Evolutionary conservation across 2,113 vertebrate species (phyloP).

Genomic region (Cettia cetti): DNA sequence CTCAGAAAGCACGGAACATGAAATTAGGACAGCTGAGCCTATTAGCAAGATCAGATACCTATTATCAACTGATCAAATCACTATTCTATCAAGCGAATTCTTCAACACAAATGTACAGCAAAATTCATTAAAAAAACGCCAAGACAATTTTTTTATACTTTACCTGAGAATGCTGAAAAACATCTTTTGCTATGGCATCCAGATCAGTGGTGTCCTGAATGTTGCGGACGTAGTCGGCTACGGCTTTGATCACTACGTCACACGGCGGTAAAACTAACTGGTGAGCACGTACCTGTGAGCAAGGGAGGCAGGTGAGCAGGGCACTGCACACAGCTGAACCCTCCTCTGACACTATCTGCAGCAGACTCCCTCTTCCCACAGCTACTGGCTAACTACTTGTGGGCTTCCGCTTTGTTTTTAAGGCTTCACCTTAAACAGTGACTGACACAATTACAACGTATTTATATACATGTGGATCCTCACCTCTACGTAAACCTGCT

Average conservation of each 20-base stretch:
- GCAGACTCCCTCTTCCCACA: not conserved
- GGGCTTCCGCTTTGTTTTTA: not conserved
- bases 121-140: not conserved
- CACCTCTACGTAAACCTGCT: not conserved
- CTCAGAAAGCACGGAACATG: not conserved
- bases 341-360: rapidly evolving
- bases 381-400: not conserved
- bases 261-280: conserved; percentile 94
- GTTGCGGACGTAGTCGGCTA: conserved; percentile 90
- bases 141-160: not conserved
- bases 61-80: not conserved
- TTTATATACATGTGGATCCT: not conserved
- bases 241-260: conserved; percentile 93
- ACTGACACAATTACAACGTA: not conserved
- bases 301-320: not conserved
- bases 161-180: conserved; percentile 95
- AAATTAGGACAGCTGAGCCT: not conserved
- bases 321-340: not conserved
- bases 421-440: not conserved
- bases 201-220: conserved; percentile 87
- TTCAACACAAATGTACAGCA: not conserved
- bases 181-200: conserved; percentile 91
- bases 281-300: conserved; percentile 89
- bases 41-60: not conserved
- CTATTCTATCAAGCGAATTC: not conserved